phyloP scores from a whole-genome alignment of 2,888 invertebrate genomes.

The Brachynemurus nebulosus region DNA sequence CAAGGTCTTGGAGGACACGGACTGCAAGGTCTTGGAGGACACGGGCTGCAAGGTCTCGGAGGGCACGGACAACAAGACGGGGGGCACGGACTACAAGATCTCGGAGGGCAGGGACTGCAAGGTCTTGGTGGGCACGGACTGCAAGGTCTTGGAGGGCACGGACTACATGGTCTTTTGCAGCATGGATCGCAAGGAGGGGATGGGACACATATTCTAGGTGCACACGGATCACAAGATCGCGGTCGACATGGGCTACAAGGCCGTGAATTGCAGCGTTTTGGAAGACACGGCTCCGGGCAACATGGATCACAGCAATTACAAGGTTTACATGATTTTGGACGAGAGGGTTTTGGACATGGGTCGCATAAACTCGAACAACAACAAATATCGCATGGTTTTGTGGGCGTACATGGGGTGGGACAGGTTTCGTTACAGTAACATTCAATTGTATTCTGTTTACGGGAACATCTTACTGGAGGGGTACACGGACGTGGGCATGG shows the following conservation, averaged over 20 bases:
- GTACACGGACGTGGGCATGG: conserved; percentile 5
- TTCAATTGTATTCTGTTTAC: no score
- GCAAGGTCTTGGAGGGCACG: not conserved
- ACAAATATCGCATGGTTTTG: conserved; percentile 19
- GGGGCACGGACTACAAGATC: conserved; percentile 12
- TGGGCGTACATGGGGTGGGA: no score
- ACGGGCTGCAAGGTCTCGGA: no score
- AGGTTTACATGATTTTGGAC: no score
- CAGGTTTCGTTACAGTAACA: no score
- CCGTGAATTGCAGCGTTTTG: no score
- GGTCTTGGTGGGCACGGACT: conserved; percentile 8
- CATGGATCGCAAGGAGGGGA: conserved; percentile 8
- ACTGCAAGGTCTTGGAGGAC: no score
- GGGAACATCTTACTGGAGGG: conserved; percentile 10
- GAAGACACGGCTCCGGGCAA: no score
- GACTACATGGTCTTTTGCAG: not conserved
- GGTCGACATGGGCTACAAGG: no score
- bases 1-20: no score
- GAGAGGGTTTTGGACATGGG: conserved; percentile 14
- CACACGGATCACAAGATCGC: no score
- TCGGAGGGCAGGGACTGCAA: conserved; percentile 12
- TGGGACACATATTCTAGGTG: conserved; percentile 17
- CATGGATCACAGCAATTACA: no score
- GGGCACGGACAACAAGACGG: conserved; percentile 7
- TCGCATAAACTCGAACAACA: conserved; percentile 17